phyloP scores from a whole-genome alignment of 1,140 invertebrate genomes.

The Oedothorax gibbosus region DNA sequence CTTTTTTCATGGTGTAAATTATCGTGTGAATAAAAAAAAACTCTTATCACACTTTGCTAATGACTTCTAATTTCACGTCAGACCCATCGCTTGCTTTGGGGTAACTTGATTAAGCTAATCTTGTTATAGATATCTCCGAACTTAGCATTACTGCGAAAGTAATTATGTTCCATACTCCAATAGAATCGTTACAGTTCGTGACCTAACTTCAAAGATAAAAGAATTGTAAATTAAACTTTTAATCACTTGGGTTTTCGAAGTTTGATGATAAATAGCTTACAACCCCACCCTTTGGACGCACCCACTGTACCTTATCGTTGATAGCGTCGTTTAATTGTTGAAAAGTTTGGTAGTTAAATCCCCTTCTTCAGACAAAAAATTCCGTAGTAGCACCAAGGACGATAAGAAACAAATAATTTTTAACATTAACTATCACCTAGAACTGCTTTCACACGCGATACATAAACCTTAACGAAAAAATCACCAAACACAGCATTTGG shows the following conservation, averaged over 20 bases:
- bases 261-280: slow-evolving; percentile 31
- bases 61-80: slow-evolving; percentile 24
- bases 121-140: slow-evolving; percentile 19
- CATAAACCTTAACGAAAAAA: no score
- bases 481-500: no score
- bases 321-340: no score
- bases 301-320: background rate
- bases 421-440: no score
- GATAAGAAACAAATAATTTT: no score
- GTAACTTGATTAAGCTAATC: slow-evolving; percentile 45
- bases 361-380: no score
- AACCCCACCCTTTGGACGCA: slow-evolving; percentile 25
- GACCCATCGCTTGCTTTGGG: slow-evolving; percentile 4
- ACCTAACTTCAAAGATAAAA: slow-evolving; percentile 11
- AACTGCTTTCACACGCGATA: no score
- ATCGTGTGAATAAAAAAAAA: no score
- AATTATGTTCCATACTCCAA: slow-evolving; percentile 20
- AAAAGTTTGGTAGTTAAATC: no score
- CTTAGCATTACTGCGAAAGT: slow-evolving; percentile 8
- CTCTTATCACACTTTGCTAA: background rate
- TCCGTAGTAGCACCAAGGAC: no score
- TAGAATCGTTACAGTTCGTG: background rate
- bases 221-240: slow-evolving; percentile 53
- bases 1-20: no score
- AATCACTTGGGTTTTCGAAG: slow-evolving; percentile 40